Evolutionary conservation across 1,140 invertebrate genomes (phyloP).

Genomic region (Pachypsylla venusta): DNA sequence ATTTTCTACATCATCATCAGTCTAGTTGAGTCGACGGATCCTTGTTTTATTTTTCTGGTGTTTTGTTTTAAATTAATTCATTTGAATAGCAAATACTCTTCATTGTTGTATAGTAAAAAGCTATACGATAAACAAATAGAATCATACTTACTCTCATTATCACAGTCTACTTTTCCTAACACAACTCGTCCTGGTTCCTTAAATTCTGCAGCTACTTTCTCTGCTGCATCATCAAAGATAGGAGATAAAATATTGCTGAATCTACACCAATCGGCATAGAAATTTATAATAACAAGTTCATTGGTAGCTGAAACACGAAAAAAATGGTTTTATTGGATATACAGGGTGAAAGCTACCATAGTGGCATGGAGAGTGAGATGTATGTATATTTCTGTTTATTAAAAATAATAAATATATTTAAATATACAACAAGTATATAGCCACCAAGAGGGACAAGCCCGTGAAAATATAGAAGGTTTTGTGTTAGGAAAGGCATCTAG

Average conservation of each 20-base stretch:
- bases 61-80: too few species aligned
- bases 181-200: slow-evolving; percentile 62
- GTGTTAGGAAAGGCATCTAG: neutral
- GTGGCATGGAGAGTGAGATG: too few species aligned
- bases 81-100: too few species aligned
- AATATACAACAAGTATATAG: neutral
- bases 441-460: neutral
- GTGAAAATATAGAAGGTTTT: neutral
- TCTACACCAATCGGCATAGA: slow-evolving; percentile 95
- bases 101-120: too few species aligned
- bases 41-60: too few species aligned
- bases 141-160: slow-evolving; percentile 74
- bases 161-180: slow-evolving; percentile 95
- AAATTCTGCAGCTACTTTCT: slow-evolving; percentile 65
- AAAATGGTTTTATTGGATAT: neutral
- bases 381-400: too few species aligned
- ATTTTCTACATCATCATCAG: too few species aligned
- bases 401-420: neutral
- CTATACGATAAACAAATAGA: too few species aligned
- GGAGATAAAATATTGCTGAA: slow-evolving; percentile 92
- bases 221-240: slow-evolving; percentile 90
- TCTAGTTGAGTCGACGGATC: too few species aligned
- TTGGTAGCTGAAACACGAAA: slow-evolving; percentile 60
- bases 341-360: neutral
- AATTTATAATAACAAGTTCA: slow-evolving; percentile 95